A percentile compares a stretch with the other conserved stretches of the same genome.
Conservation (phyloP, 1,140 invertebrate species). For the Musca vetustissima region DNA sequence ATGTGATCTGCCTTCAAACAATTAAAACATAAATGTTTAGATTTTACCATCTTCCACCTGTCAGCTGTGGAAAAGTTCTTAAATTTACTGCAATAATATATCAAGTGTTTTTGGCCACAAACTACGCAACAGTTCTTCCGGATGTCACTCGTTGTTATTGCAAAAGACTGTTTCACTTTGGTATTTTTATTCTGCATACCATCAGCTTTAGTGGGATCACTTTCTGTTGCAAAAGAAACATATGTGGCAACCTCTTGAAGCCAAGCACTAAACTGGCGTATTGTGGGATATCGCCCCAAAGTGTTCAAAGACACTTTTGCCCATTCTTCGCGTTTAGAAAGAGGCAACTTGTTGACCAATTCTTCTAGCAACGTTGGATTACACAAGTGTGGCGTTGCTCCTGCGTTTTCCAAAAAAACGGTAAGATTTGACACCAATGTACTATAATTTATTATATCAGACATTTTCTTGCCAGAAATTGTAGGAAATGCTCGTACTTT, state of each 20-base stretch:
- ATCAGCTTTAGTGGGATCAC: not conserved
- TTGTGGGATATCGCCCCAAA: not conserved
- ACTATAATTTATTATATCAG: constrained; percentile 9
- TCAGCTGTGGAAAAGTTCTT: not conserved
- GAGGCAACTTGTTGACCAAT: constrained; percentile 20
- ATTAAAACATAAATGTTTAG: constrained; percentile 13
- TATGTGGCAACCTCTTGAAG: constrained; percentile 27
- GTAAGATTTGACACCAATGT: constrained; percentile 21
- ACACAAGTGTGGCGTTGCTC: constrained; percentile 5
- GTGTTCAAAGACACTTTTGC: not conserved
- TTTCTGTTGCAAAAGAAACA: not conserved
- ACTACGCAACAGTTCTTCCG: not conserved
- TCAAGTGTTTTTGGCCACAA: not conserved
- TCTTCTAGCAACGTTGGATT: constrained; percentile 19
- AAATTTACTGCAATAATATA: constrained; percentile 10
- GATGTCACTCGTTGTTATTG: not conserved
- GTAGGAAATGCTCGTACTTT: constrained; percentile 17
- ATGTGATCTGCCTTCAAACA: constrained; percentile 10
- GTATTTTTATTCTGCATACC: not conserved
- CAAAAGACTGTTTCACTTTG: constrained; percentile 8
- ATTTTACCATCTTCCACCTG: constrained; percentile 14
- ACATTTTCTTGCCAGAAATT: constrained; percentile 9
- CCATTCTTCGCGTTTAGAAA: constrained; percentile 19
- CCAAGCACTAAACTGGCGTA: not conserved
- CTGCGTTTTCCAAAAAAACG: constrained; percentile 14